Evolutionary conservation across 2,888 invertebrate genomes (phyloP).

Genomic region (Trissolcus japonicus): DNA sequence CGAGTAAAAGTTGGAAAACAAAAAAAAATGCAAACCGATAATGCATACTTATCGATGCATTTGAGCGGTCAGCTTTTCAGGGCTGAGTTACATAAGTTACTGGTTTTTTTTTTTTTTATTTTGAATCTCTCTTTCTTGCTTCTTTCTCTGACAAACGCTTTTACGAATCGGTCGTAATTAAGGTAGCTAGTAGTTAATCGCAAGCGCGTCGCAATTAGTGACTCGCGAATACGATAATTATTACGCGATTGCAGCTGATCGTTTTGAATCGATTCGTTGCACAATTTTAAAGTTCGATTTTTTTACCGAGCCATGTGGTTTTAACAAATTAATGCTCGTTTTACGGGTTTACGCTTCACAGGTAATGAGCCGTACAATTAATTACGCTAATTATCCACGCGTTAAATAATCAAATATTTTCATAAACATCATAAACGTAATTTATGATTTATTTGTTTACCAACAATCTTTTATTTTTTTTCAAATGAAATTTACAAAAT

Average conservation of each 20-base stretch:
- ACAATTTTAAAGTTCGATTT: slow-evolving; percentile 44
- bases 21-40: slow-evolving; percentile 48
- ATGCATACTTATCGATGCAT: slow-evolving; percentile 49
- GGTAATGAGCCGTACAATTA: slow-evolving; percentile 37
- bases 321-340: slow-evolving; percentile 48
- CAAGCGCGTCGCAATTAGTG: slow-evolving; percentile 59
- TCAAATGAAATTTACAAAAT: background rate
- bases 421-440: background rate
- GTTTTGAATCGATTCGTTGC: slow-evolving; percentile 47
- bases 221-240: slow-evolving; percentile 60
- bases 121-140: slow-evolving; percentile 28
- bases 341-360: slow-evolving; percentile 29
- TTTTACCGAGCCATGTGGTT: slow-evolving; percentile 26
- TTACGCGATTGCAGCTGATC: slow-evolving; percentile 60
- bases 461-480: background rate
- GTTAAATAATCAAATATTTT: slow-evolving; percentile 21
- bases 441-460: too few species aligned
- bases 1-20: slow-evolving; percentile 56
- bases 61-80: slow-evolving; percentile 54
- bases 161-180: slow-evolving; percentile 58
- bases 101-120: slow-evolving; percentile 48
- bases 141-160: slow-evolving; percentile 49
- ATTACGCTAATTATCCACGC: slow-evolving; percentile 33
- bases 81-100: slow-evolving; percentile 55
- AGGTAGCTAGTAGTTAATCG: slow-evolving; percentile 58